Base-by-base conservation (phyloP, 2,888 invertebrate species). In the Drosophila seclusa region DNA sequence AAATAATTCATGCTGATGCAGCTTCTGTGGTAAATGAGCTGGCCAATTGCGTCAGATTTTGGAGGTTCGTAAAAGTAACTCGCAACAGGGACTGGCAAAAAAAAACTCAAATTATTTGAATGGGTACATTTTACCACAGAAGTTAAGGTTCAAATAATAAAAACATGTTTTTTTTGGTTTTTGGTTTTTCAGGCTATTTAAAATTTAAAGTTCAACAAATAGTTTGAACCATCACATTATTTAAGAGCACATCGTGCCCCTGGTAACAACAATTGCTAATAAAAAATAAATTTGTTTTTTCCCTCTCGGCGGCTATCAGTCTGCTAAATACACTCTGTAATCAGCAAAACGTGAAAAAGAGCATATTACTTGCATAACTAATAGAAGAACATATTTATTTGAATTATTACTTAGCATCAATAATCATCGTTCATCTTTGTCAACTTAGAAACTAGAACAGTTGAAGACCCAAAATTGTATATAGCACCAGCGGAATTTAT, bases 301-400 rank as follows among this genome's bases (percentile, higher is more conserved):
- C 52, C 53, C 76, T 31, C 53, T 18, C 50, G 6, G 64, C 21
- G 77, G 73, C 71, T 74, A 85, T 78, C 77, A 85, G 62, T 66
- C 73, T 76, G 65, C 45, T 65, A 57, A 71, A 67, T 65, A 68
- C 72, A 36, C 62, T 7, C 32, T 50, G n/a, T 31, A 16, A n/a
- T 18, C 1, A 27, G 4, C 11, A 18, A 21, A 13, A 13, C 7
- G 1, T 11, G 7, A 13, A 24, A 16, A 7, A 4, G 27, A 27
- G 34, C n/a, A 59, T 21, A 48, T n/a, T 42, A 42, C 16, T 16
- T 24, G n/a, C 27, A 24, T 27, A 16, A 2, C 16, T 24, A 45
- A 45, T 8, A 0, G 4, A 24, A 4, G 13, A 45, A 16, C 24
- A 45, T 21, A 16, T 24, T 45, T 21, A 8, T 24, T 45, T 8